These are phyloP conservation scores for Drosophila atroscutellata DNA, from an alignment of 2,888 invertebrate species.

Conservation along the genomic window DNA sequence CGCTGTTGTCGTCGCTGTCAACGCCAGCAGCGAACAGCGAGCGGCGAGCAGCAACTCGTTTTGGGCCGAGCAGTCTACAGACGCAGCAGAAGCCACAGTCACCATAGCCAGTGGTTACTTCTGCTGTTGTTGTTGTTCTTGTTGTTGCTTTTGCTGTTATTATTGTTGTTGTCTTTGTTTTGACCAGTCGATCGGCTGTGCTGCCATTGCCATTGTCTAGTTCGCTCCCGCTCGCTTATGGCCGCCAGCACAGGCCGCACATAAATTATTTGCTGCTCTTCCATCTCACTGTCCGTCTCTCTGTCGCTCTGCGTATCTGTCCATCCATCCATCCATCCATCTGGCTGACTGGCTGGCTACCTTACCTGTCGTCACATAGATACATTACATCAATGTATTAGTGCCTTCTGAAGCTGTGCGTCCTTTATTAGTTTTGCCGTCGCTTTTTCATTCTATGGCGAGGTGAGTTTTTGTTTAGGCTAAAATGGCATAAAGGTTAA, in stretches of 20 bases:
- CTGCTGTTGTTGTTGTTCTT: constrained; percentile 24
- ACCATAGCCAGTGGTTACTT: constrained; percentile 50
- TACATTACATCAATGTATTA: constrained; percentile 35
- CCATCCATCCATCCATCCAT: not conserved
- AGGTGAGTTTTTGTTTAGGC: constrained; percentile 19
- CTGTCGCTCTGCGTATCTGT: constrained; percentile 20
- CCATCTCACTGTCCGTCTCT: constrained; percentile 36
- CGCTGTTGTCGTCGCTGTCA: constrained; percentile 35
- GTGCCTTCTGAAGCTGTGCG: constrained; percentile 30
- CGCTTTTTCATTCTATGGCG: constrained; percentile 48
- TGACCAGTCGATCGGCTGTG: constrained; percentile 71
- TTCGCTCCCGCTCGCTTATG: constrained; percentile 54
- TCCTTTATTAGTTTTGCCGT: constrained; percentile 58
- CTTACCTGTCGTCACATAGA: constrained; percentile 66
- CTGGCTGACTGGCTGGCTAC: constrained; percentile 36
- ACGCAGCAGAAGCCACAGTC: constrained; percentile 40
- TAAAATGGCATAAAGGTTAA: not conserved
- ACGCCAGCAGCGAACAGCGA: constrained; percentile 20
- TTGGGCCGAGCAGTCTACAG: constrained; percentile 57
- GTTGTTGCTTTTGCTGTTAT: constrained; percentile 28
- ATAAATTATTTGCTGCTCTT: constrained; percentile 60
- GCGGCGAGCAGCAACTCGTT: constrained; percentile 58
- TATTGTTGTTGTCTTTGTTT: constrained; percentile 60
- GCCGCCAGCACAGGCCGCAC: constrained; percentile 62
- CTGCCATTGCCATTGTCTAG: constrained; percentile 48